Base-by-base conservation (phyloP, 2,797 vertebrate genomes). In the Dryobates pubescens region DNA sequence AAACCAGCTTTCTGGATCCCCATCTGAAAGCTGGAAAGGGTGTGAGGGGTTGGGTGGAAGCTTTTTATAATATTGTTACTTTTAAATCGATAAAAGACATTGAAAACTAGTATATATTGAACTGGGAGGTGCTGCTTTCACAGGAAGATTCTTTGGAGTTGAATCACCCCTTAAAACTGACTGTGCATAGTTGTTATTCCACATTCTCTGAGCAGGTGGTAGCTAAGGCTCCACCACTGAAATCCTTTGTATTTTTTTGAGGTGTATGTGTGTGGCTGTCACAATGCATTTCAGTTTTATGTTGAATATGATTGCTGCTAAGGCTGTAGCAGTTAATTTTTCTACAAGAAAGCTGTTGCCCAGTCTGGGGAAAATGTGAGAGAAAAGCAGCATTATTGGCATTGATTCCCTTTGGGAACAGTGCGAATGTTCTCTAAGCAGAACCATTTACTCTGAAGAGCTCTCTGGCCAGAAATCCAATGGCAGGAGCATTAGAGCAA, bases 391-490 rank as follows among this genome's bases (percentile, higher is more conserved):
- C 3, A 3, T 34, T 68, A 9, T 38, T 63, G 61, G 64, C 80
- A 79, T 57, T 67, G 77, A 81, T 89, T 89, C 43, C n/a, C 30
- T 73, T 45, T 70, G 45, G 19, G 67, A 78, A 26, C 16, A 64
- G 11, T 0, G 0, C 83, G 61, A 63, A 79, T 88, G 30, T 81
- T 91, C 71, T 88, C 36, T 36, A 51, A 53, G 30, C 63, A 64
- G 49, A 27, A 24, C 77, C 45, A 62, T 89, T 91, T 93, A 76
- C 61, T 73, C 61, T 59, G 34, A 85, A 81, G 49, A 78, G 61
- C 61, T 94, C 68, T 85, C 43, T 82, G 43, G 38, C 34, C 71
- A 89, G 49, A 93, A 88, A 81, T 73, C 61, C 56, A 61, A 84
- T 82, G 86, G 57, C 38, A 69, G 70, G 57, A 89, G 27, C 62